Percentiles rank a stretch among this genome's conserved stretches.
Conservation (phyloP, 2,113 vertebrate species). For the Rousettus leschenaultii region DNA sequence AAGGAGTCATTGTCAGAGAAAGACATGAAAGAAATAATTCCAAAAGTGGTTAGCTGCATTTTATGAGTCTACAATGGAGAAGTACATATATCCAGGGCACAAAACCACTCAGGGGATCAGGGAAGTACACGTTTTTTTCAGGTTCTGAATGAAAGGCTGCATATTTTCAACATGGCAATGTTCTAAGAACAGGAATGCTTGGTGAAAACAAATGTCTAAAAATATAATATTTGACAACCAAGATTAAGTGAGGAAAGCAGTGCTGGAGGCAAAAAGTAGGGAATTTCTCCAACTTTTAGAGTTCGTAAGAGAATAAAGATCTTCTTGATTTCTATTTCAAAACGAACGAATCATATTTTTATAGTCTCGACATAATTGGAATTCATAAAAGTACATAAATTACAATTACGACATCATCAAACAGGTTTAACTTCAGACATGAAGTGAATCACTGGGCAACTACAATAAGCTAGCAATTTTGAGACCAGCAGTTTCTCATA, state of each 20-base stretch:
- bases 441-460: slow-evolving; percentile 25
- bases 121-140: background rate
- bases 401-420: slow-evolving; percentile 47
- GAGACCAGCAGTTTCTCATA: slow-evolving; percentile 11
- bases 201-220: background rate
- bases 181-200: background rate
- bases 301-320: background rate
- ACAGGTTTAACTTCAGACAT: slow-evolving; percentile 35
- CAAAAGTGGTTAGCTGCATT: background rate
- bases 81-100: background rate
- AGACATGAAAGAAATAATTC: background rate
- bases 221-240: background rate
- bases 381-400: slow-evolving; percentile 46
- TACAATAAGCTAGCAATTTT: slow-evolving; percentile 26
- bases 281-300: background rate
- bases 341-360: background rate
- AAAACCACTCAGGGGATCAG: background rate
- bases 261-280: background rate
- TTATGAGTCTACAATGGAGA: background rate
- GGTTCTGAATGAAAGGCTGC: background rate
- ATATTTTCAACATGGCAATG: background rate
- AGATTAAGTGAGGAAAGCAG: background rate
- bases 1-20: background rate
- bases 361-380: slow-evolving; percentile 33
- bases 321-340: slow-evolving; percentile 28